These are phyloP conservation scores for Hippocampus zosterae DNA, from an alignment of 2,113 vertebrate species.

Conservation along the genomic window DNA sequence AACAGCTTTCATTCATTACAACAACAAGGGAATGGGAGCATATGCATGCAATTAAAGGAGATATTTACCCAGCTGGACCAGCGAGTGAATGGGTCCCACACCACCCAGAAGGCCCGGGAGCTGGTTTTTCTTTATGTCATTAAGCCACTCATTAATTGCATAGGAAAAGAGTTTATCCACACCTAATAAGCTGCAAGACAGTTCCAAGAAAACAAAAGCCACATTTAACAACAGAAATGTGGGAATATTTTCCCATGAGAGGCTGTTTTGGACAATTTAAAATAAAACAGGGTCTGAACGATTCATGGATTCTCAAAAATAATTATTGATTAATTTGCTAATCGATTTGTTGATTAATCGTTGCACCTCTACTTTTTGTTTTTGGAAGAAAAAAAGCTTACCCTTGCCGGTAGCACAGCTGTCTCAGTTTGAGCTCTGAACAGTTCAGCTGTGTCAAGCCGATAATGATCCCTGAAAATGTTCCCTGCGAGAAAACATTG, in stretches of 20 bases:
- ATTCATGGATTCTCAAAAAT: too few species aligned
- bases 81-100: conserved; percentile 93
- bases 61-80: conserved; percentile 89
- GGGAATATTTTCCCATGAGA: too few species aligned
- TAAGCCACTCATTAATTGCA: conserved; percentile 92
- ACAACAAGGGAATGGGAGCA: background rate
- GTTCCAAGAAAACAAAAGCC: background rate
- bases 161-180: conserved; percentile 94
- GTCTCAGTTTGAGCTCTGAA: conserved; percentile 91
- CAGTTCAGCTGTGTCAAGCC: conserved; percentile 94
- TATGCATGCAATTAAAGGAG: background rate
- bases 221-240: background rate
- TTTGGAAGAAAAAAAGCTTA: conserved; percentile 45
- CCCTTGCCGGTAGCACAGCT: conserved; percentile 94
- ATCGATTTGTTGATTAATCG: too few species aligned
- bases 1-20: background rate
- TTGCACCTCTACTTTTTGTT: background rate
- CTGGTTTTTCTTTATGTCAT: conserved; percentile 96
- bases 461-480: conserved; percentile 93
- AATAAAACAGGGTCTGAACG: too few species aligned
- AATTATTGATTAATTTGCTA: too few species aligned
- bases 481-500: conserved; percentile 75
- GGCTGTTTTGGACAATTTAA: too few species aligned
- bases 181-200: conserved; percentile 82
- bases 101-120: conserved; percentile 92